Base-by-base conservation (phyloP, 2,113 vertebrate species). In the Rhinoderma darwinii region DNA sequence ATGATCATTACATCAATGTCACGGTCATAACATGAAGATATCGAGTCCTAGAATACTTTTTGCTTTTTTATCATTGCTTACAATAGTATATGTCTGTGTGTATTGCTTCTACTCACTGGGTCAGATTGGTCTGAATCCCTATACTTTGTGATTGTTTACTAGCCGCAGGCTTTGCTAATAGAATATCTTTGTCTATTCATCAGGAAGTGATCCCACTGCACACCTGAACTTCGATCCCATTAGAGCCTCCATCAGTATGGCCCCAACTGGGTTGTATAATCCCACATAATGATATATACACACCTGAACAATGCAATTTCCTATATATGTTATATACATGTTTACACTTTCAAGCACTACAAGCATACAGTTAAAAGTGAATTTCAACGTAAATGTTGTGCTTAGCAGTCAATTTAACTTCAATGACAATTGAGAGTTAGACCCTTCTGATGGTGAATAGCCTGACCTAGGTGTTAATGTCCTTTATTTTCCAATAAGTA, bases 381-480 rank as follows among this genome's bases (percentile, higher is more conserved):
- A 39, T 73, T 81, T 51, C 50, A 43, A 41, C 43, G 63, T 82
- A 72, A 87, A 82, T 73, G 44, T 75, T 27, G 47, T 47, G 39
- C 86, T 86, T 87, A 74, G 66, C 83, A 86, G 84, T 82, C 41
- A 83, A 85, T 88, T 84, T 80, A 32, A 88, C 89, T 89, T 44
- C 44, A 76, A 44, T 17, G 51, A 54, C 39, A 84, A 59, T 82
- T n/a, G 1, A 75, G 82, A 86, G 84, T 63, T 79, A 89, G 87
- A 41, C 41, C 25, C 18, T 66, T 82, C 8, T 15, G n/a, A 63
- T 44, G 39, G 41, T 43, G 1, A 54, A 63, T 43, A 15, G 54
- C 30, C 51, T 80, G 25, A 12, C 4, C 37, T 61, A 59, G 32
- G 54, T 56, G 51, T 25, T 43, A 81, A 44, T 43, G 12, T 41